phyloP scores from a whole-genome alignment of 1,140 invertebrate genomes.

The Periplaneta americana region DNA sequence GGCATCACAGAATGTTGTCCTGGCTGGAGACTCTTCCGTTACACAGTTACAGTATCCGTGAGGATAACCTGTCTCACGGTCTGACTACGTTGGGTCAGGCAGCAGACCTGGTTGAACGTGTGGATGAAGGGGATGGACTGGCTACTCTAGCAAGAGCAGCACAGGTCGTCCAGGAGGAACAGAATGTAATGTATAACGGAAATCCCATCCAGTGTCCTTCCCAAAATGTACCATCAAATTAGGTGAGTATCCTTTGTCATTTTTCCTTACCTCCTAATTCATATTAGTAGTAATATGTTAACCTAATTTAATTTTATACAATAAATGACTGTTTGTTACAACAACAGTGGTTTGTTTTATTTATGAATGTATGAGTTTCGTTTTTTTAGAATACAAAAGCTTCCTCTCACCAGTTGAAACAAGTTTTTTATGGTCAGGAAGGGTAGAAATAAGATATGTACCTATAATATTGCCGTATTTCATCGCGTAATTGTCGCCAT shows the following conservation, averaged over 20 bases:
- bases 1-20: constrained; percentile 5
- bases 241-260: neutral
- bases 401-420: too few species aligned
- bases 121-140: neutral
- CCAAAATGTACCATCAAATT: neutral
- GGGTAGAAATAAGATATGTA: too few species aligned
- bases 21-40: constrained; percentile 8
- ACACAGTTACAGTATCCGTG: constrained; percentile 10
- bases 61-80: neutral
- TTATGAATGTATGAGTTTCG: neutral
- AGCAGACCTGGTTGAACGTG: neutral
- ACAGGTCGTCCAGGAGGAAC: neutral
- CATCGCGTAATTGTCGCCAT: too few species aligned
- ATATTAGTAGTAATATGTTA: neutral
- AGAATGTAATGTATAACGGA: neutral
- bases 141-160: neutral
- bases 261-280: neutral
- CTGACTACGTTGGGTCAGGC: neutral
- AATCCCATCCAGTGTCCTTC: neutral
- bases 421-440: too few species aligned
- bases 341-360: neutral
- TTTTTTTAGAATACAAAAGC: too few species aligned
- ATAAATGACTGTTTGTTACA: neutral
- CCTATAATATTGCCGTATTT: too few species aligned
- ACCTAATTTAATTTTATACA: neutral